Evolutionary conservation across 2,113 vertebrate genomes (phyloP).

Genomic region (Lampris megalopsis): DNA sequence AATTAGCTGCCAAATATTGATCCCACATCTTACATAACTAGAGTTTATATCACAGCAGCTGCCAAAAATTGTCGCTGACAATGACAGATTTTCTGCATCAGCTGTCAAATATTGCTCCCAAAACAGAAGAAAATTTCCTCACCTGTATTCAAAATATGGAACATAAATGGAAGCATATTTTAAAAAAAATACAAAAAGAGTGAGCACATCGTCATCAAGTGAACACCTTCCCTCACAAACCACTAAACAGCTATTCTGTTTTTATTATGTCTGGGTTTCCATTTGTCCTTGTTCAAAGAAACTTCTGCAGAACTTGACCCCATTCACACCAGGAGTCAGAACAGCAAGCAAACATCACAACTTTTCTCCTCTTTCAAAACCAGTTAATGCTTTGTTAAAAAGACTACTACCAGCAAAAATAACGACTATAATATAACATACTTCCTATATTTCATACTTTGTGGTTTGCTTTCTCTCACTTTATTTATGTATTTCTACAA

Average conservation of each 20-base stretch:
- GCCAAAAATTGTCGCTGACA: constrained; percentile 7
- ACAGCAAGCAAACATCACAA: too few species aligned
- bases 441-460: not conserved
- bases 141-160: not conserved
- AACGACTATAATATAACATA: not conserved
- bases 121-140: not conserved
- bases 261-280: too few species aligned
- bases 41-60: not conserved
- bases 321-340: too few species aligned
- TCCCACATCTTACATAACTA: constrained; percentile 6
- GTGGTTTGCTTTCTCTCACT: constrained; percentile 24
- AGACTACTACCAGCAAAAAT: too few species aligned
- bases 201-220: too few species aligned
- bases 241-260: too few species aligned
- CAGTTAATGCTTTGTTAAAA: too few species aligned
- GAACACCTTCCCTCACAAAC: too few species aligned
- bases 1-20: constrained; percentile 61
- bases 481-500: constrained; percentile 54
- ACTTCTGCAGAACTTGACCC: too few species aligned
- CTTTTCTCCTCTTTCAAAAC: too few species aligned
- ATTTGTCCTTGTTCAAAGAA: too few species aligned
- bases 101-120: not conserved
- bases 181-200: too few species aligned
- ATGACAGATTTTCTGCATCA: not conserved
- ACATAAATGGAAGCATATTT: not conserved